Percentiles rank a stretch among this genome's conserved stretches.
Evolutionary conservation across 30 jellyfish, hydroid and myxozoan species (phyloP).

Genomic region (Clytia hemisphaerica): DNA sequence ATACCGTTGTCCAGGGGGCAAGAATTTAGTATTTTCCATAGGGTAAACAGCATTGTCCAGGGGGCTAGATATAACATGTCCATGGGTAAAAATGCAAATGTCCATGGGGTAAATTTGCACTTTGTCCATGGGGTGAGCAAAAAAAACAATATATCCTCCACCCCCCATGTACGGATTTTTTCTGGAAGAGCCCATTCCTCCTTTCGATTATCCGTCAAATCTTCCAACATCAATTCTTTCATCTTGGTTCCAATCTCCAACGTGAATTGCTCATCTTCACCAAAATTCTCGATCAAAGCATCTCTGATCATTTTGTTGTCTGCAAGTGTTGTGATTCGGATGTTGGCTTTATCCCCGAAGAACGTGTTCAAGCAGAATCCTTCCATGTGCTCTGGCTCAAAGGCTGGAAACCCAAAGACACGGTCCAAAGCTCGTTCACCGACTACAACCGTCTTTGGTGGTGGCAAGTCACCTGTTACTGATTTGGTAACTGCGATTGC

Average conservation of each 20-base stretch:
- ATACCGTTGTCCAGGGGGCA: no score
- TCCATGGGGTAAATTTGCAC: no score
- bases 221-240: constrained; percentile 62
- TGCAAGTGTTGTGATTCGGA: constrained; percentile 69
- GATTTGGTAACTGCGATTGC: constrained; percentile 43
- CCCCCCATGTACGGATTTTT: no score
- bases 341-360: constrained; percentile 61
- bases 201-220: constrained; percentile 49
- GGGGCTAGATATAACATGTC: no score
- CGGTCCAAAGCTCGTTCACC: constrained; percentile 67
- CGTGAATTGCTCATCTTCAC: constrained; percentile 57
- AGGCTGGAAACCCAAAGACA: constrained; percentile 63
- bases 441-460: constrained; percentile 40
- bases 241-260: constrained; percentile 52
- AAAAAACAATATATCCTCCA: no score
- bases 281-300: constrained; percentile 33
- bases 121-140: no score
- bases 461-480: constrained; percentile 52
- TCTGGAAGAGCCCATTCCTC: no score
- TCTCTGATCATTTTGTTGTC: constrained; percentile 38
- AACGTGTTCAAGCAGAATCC: constrained; percentile 50
- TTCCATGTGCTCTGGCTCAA: constrained; percentile 44
- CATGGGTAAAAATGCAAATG: no score
- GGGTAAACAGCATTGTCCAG: no score
- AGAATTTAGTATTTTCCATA: no score